phyloP scores from a whole-genome alignment of 2,888 invertebrate species.

The Drosophila mimetica region DNA sequence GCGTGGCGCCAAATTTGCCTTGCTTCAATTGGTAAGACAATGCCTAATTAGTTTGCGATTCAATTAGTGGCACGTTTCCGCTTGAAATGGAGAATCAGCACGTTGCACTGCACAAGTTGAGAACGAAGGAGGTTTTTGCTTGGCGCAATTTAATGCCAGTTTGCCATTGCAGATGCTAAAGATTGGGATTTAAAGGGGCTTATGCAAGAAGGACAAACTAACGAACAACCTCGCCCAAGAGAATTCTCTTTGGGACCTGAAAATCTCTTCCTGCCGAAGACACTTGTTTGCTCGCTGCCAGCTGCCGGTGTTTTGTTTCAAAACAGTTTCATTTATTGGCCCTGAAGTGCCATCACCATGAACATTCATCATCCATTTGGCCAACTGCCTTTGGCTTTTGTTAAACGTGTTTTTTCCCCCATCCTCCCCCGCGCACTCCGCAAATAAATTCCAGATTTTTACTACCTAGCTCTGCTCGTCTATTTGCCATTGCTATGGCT shows the following conservation, averaged over 20 bases:
- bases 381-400: no score
- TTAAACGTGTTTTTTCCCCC: constrained; percentile 30
- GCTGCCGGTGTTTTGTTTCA: constrained; percentile 17
- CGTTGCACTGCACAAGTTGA: constrained; percentile 15
- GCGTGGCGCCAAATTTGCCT: not conserved
- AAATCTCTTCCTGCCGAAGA: constrained; percentile 18
- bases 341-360: constrained; percentile 19
- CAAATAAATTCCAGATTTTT: constrained; percentile 42
- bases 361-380: constrained; percentile 9
- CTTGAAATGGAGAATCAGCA: constrained; percentile 22
- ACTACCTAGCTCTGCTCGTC: constrained; percentile 1
- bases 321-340: constrained; percentile 40
- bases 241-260: not conserved
- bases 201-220: constrained; percentile 22
- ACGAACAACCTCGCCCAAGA: not conserved
- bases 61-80: constrained; percentile 23
- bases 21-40: not conserved
- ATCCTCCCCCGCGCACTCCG: not conserved
- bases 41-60: constrained; percentile 17
- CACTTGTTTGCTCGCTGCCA: constrained; percentile 26
- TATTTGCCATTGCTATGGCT: constrained; percentile 13
- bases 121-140: not conserved
- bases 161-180: not conserved
- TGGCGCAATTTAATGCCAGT: constrained; percentile 6
- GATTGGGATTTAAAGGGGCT: constrained; percentile 11